Evolutionary conservation across 2,888 invertebrate genomes (phyloP), one percentile per base, ranked within the genome.

Genomic region (Gerris lacustris): DNA sequence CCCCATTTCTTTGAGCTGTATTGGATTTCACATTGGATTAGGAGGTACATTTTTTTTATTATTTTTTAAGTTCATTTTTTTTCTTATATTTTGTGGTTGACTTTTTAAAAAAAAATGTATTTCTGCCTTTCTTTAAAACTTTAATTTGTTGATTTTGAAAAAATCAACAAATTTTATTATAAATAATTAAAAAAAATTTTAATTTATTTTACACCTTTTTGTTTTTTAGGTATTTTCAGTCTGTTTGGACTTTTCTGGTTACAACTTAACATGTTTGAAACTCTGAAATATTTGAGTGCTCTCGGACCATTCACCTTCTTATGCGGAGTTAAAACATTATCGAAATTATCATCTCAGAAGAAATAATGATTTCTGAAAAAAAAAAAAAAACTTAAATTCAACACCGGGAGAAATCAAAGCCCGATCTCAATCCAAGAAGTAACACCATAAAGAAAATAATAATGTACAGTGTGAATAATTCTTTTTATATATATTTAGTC

Each of bases 181-280:
- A n/a, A n/a, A n/a, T n/a, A n/a, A n/a, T n/a, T n/a, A n/a, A n/a
- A n/a, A n/a, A n/a, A n/a, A n/a, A n/a, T n/a, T n/a, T n/a, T 31
- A 31, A 31, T 31, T 31, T 31, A 31, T 31, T 31, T 31, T 31
- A 31, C 31, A 31, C 31, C 4, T 31, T 31, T 2, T 31, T 73
- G 73, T 71, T 75, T 82, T 82, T 17, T 83, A 91, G 92, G 85
- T 45, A 94, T 96, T 71, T 89, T 98, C 78, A 85, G 84, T 0
- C 86, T 99, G 70, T 98, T 96, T 83, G 88, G 87, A 70, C 81
- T 91, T 77, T 95, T 99, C 83, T 99, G 97, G 96, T 82, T 95
- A 76, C 86, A 89, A 79, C 84, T 98, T 77, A 89, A 94, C 79
- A 99, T 99, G 98, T 99, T 99, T 84, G 88, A 90, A 76, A 96